Percentiles rank a stretch among this genome's conserved stretches.
phyloP scores from a whole-genome alignment of 2,797 vertebrate genomes.

The Dicrostonyx torquatus region DNA sequence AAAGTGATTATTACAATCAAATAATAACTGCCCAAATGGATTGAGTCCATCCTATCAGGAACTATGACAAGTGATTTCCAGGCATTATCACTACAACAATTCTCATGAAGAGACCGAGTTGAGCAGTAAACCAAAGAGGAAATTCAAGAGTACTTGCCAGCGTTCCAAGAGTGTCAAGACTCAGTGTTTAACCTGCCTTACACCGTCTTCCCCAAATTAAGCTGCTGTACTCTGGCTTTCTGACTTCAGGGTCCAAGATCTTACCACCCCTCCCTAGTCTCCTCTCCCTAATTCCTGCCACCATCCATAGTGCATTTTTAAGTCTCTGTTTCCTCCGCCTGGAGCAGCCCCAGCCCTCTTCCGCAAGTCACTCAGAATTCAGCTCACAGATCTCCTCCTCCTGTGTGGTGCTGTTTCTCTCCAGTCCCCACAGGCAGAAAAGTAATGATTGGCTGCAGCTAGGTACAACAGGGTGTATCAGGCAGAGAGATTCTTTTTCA shows the following conservation, averaged over 20 bases:
- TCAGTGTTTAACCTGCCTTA: not conserved
- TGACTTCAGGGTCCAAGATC: not conserved
- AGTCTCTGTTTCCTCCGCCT: not conserved
- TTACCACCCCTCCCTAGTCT: not conserved
- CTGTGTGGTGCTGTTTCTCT: not conserved
- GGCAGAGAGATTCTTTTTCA: not conserved
- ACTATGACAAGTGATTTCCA: constrained; percentile 43
- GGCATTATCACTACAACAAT: not conserved
- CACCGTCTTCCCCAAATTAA: not conserved
- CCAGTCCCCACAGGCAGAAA: not conserved
- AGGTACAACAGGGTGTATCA: not conserved
- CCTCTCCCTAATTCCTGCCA: not conserved
- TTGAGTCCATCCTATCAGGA: not conserved
- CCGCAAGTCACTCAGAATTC: constrained; percentile 19
- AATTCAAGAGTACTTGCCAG: not conserved
- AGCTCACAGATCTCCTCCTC: not conserved
- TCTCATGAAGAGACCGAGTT: not conserved
- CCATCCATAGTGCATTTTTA: not conserved
- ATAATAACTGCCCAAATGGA: constrained; percentile 21
- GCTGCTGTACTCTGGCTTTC: not conserved
- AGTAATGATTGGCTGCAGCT: not conserved
- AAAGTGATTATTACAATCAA: constrained; percentile 17
- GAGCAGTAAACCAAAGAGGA: not conserved
- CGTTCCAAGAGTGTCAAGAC: not conserved
- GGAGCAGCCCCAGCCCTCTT: not conserved